Base-by-base conservation (phyloP, 2,888 invertebrate species). In the Kuschelorhynchus macadamiae region DNA sequence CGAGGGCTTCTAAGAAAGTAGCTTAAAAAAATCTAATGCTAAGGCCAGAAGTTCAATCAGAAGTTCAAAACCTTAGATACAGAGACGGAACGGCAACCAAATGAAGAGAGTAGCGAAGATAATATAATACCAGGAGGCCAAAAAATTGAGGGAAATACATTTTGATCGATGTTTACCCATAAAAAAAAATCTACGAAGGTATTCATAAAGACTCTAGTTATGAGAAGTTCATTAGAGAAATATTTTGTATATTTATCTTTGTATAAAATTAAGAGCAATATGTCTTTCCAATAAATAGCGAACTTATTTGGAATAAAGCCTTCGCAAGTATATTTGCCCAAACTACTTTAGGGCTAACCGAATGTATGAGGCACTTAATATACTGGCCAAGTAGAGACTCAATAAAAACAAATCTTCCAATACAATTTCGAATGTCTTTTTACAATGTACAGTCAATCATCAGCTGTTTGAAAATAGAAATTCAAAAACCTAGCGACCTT, bases 401-500 rank as follows among this genome's bases (percentile, higher is more conserved):
- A 30, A 50, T 50, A 50, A 50, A 50, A 50, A 42, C 14, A 32
- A 50, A 50, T 50, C 50, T 50, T 12, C 50, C 50, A 50, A 50
- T 50, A 30, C 42, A 42, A 42, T 42, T 42, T 42, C 42, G 42
- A 42, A 42, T 42, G 42, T 42, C 42, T 14, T 42, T 42, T 8
- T 42, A 42, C 42, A 42, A 42, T 42, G 30, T 52, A 78, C 16
- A 42, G 42, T 42, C 77, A 25, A 81, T 82, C 1, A 80, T 81
- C 41, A 81, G 82, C 47, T 82, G 81, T 47, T 65, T 81, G 5
- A 80, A 82, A 65, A 81, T 81, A 25, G 77, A 81, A 59, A 70
- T 82, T 30, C 76, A 82, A 72, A 82, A 80, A 67, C 81, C 81
- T 14, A 70, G 73, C 7, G 76, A 79, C 50, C 71, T 79, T 1